Percentiles rank a stretch among this genome's conserved stretches.
These are phyloP conservation scores for Cardiocondyla obscurior DNA, from an alignment of 1,140 invertebrate species.

Conservation along the genomic window DNA sequence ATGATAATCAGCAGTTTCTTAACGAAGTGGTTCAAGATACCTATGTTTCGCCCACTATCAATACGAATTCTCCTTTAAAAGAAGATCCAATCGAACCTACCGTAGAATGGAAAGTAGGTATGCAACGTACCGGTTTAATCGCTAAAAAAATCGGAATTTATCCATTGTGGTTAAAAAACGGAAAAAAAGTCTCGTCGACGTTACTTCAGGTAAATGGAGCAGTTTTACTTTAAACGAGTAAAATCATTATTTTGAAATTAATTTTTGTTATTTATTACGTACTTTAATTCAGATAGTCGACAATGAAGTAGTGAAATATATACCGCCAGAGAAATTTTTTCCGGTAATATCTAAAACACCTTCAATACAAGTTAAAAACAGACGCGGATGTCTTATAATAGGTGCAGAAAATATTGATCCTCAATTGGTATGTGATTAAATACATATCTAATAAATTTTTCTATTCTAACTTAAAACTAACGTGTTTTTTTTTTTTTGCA, in stretches of 20 bases:
- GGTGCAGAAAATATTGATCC: conserved; percentile 96
- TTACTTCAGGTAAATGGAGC: conserved; percentile 90
- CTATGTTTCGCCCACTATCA: conserved; percentile 83
- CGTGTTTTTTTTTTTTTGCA: conserved; percentile 53
- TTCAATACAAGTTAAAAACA: conserved; percentile 77
- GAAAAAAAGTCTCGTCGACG: conserved; percentile 90
- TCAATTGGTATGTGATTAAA: conserved; percentile 83
- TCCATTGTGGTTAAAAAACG: conserved; percentile 96
- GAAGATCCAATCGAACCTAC: conserved; percentile 84
- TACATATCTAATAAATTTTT: neutral
- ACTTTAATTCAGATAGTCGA: conserved; percentile 90
- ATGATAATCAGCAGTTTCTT: conserved; percentile 93
- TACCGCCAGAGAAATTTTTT: conserved; percentile 91
- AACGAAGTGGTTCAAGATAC: conserved; percentile 90
- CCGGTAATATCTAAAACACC: conserved; percentile 84
- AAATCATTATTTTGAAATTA: neutral
- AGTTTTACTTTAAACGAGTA: neutral
- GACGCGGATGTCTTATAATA: conserved; percentile 90
- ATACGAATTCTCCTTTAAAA: conserved; percentile 83
- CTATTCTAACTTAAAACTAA: neutral
- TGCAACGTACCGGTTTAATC: conserved; percentile 92
- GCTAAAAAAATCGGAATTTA: conserved; percentile 97
- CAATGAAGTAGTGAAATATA: conserved; percentile 98
- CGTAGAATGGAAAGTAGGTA: conserved; percentile 86
- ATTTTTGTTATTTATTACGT: neutral